Base-by-base conservation (phyloP, 2,113 vertebrate species). In the Seriola dumerili region DNA sequence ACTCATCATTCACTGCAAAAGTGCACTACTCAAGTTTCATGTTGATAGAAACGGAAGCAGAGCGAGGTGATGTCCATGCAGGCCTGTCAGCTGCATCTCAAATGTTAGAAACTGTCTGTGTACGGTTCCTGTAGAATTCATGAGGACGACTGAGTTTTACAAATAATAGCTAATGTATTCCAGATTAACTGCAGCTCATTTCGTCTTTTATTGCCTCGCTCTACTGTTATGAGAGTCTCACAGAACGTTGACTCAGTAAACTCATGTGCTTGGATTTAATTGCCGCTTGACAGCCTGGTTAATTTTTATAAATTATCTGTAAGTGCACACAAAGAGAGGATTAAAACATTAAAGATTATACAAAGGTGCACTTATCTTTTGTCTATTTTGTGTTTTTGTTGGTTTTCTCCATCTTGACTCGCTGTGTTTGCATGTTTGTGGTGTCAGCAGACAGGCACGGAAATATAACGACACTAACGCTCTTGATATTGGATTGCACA, bases 11-110 rank as follows among this genome's bases (percentile, higher is more conserved):
- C 38, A 17, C 23, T 52, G 61, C 25, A 32, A 65, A 75, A 84
- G 38, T 11, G 42, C 70, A 81, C 55, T 0, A 1, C 61, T 76
- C 5, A 2, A 3, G 19, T 75, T 42, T 66, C 32, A 10, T 40
- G 59, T 25, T 66, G 32, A n/a, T 70, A 34, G 23, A 44, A 69
- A 58, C 14, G 8, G 8, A 17, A 69, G 36, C 32, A 40, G 34
- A 62, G 23, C 36, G 57, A 62, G 55, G 44, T 71, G 79, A 12
- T 69, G 61, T 80, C 63, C 8, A 1, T 57, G 69, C 34, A 48
- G 55, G 42, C 61, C 0, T 23, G 34, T 85, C 82, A 84, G 75
- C 62, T 71, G 71, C 87, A 42, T 16, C 34, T 90, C 72, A 67
- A 72, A 83, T 81, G 63, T 4, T 55, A 21, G 19, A 52, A 55